Evolutionary conservation across 2,113 vertebrate species (phyloP), one percentile per base, ranked within the genome.

Genomic region (Beaufortia kweichowensis): DNA sequence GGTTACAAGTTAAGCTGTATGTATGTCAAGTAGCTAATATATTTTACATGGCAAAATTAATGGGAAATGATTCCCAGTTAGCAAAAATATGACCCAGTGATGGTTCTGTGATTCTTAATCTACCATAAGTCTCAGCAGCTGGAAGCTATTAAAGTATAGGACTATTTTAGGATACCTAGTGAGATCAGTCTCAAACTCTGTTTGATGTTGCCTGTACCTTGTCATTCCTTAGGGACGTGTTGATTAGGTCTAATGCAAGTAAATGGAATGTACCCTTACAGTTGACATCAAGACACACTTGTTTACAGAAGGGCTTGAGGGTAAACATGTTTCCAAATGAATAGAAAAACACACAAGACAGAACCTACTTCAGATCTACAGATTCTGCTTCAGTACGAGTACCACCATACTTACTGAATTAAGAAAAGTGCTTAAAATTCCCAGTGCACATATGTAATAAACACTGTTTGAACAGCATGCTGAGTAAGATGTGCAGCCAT

Each of bases 401-500:
- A 39, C 1, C 6, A 39, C 35, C 6, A 7, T 39, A 39, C 10
- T 39, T 39, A 7, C 6, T 9, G 6, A 39, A 39, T 9, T 39
- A 7, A 1, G 10, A 35, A 35, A 3, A 46, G 12, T 15, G 14
- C 14, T 19, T 46, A 15, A 2, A 46, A 21, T 7, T n/a, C 48
- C 8, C 29, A 73, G 23, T 35, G 3, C 43, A 28, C 33, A 60
- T 3, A 64, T 50, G 28, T 28, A 24, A 41, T 43, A 31, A 46
- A 6, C 12, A 35, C 11, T 7, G 29, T 35, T 4, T 59, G 73
- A 81, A 77, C 82, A 70, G 60, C 75, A 76, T 74, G 57, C 78
- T 74, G 39, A 79, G 69, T 86, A 63, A 84, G 69, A 57, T 23
- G 64, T 81, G 56, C 73, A 91, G 90, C 91, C 91, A 0, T 89